Base-by-base conservation (phyloP, 2,888 invertebrate species). In the Pinctada fucata region DNA sequence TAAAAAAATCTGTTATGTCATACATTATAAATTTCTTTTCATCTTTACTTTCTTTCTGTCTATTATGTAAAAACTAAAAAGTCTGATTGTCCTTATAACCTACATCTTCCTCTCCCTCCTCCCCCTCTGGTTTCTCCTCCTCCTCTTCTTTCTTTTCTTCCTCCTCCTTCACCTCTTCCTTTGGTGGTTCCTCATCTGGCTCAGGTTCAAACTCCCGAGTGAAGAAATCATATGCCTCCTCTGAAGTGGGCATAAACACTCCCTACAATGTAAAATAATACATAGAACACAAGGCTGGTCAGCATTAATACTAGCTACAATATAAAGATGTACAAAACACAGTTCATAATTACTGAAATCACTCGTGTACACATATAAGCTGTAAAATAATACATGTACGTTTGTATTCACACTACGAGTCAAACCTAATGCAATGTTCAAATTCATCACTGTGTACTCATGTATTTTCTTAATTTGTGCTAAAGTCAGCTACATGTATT, bases 171-270 rank as follows among this genome's bases (percentile, higher is more conserved):
- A 76, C 72, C 83, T 87, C 79, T 81, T 85, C 83, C 66, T 81
- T 77, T 52, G 84, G 83, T 52, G 79, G 74, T n/a, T 75, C 80
- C 48, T 85, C 86, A 50, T 87, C 89, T 64, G 82, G 79, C 69
- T 89, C 90, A 5, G 89, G 88, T 66, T 93, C 93, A 90, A 91
- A 93, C 16, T 89, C 89, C 69, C 92, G 90, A 8, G 93, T 93
- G 83, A 93, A 93, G 87, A 93, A 93, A 83, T 93, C 93, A 86
- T 87, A 92, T 13, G 92, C 89, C 69, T 92, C 92, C 75, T 93
- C 91, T 13, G 87, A 81, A 50, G 90, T 88, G 49, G 90, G 90
- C 87, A 90, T 86, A 63, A 81, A 82, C 3, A 84, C 78, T 69
- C 85, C 84, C 88, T 87, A 73, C 2, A 79, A 51, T 47, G 75